Percentiles rank a stretch among this genome's conserved stretches.
phyloP scores from a whole-genome alignment of 2,888 invertebrate genomes.

The Melangyna quadrimaculata region DNA sequence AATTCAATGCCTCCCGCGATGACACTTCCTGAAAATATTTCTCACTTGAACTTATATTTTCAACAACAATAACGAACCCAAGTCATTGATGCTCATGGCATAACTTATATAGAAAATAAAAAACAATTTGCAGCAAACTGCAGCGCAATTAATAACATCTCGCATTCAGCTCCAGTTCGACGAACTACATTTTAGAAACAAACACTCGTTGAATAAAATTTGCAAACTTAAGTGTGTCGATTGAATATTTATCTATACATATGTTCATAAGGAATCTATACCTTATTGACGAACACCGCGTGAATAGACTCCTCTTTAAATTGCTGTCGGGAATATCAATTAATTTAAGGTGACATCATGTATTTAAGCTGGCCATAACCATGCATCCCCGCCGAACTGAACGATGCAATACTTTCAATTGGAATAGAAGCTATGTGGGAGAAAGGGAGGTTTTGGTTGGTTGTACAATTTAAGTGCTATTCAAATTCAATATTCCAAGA shows the following conservation, averaged over 20 bases:
- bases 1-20: slow-evolving; percentile 3
- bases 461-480: background rate
- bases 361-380: too few relatives aligned
- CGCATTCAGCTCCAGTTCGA: slow-evolving; percentile 58
- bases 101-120: background rate
- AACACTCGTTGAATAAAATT: slow-evolving; percentile 45
- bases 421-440: background rate
- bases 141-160: slow-evolving; percentile 35
- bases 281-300: slow-evolving; percentile 15
- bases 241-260: background rate
- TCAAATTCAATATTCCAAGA: slow-evolving; percentile 57
- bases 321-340: slow-evolving; percentile 60
- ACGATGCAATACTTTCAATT: slow-evolving; percentile 32
- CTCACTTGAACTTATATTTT: background rate
- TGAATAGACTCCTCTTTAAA: slow-evolving; percentile 49
- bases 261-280: too few relatives aligned
- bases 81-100: slow-evolving; percentile 12
- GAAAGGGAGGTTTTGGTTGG: background rate
- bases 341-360: slow-evolving; percentile 66
- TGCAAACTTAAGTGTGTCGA: slow-evolving; percentile 32
- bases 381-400: too few relatives aligned
- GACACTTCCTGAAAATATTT: slow-evolving; percentile 29
- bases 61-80: background rate
- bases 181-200: slow-evolving; percentile 51
- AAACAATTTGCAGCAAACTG: slow-evolving; percentile 13